phyloP scores from a whole-genome alignment of 2,113 vertebrate genomes.

The Petrocephalus microphthalmus region DNA sequence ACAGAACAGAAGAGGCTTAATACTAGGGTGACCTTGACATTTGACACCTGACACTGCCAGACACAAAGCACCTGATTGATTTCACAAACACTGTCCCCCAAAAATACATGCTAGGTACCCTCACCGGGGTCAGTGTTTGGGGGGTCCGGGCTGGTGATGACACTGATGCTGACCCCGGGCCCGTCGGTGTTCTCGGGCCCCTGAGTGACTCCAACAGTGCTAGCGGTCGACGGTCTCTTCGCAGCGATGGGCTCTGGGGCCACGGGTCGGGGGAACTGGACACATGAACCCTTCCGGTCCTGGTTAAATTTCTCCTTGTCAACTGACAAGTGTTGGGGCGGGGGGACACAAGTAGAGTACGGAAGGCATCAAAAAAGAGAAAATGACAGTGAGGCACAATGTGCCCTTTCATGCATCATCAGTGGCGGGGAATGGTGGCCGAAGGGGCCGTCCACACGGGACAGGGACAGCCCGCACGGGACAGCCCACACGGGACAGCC shows the following conservation, averaged over 20 bases:
- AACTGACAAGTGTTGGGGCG: constrained; percentile 29
- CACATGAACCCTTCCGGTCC: constrained; percentile 40
- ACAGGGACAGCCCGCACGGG: too few species aligned
- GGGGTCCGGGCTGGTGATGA: constrained; percentile 48
- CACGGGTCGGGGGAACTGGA: constrained; percentile 16
- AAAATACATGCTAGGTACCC: background rate
- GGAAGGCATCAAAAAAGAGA: background rate
- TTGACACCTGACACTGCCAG: background rate
- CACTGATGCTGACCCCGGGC: constrained; percentile 33
- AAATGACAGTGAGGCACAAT: background rate
- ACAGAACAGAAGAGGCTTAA: background rate
- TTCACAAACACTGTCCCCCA: background rate
- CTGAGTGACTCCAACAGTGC: constrained; percentile 18
- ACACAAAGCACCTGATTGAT: background rate
- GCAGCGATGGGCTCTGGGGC: constrained; percentile 17
- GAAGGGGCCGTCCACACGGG: too few species aligned
- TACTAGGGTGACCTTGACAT: background rate
- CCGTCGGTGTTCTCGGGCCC: constrained; percentile 38
- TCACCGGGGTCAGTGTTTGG: constrained; percentile 56
- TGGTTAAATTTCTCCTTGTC: constrained; percentile 46
- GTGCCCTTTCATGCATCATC: background rate
- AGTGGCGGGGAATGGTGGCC: background rate
- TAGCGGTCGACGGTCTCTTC: constrained; percentile 38
- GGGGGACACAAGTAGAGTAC: background rate
- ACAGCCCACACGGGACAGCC: too few species aligned